Conservation (phyloP, 2,888 invertebrate genomes). For the Epistrophella euchroma region DNA sequence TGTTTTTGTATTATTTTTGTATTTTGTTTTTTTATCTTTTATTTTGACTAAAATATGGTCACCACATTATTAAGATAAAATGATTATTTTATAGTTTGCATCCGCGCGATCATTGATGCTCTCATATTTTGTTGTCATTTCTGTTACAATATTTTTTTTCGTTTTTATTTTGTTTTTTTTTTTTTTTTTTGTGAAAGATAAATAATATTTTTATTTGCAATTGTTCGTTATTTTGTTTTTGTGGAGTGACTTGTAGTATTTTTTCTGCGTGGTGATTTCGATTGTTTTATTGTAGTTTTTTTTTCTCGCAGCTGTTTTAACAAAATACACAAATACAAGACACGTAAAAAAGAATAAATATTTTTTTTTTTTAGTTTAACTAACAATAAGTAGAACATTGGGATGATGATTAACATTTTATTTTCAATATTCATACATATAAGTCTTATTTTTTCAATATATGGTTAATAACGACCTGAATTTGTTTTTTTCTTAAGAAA, state of each 20-base stretch:
- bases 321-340: background rate
- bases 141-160: background rate
- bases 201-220: constrained; percentile 3
- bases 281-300: background rate
- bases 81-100: background rate
- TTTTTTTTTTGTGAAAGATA: background rate
- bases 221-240: constrained; percentile 6
- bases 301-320: constrained; percentile 10
- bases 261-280: background rate
- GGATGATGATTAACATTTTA: too few relatives aligned
- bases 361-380: too few relatives aligned
- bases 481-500: too few relatives aligned
- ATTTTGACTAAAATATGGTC: background rate
- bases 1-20: background rate
- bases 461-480: too few relatives aligned
- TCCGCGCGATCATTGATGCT: constrained; percentile 6
- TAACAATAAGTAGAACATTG: too few relatives aligned
- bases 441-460: too few relatives aligned
- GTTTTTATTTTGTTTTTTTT: too few relatives aligned
- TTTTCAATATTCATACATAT: too few relatives aligned
- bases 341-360: too few relatives aligned
- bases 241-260: background rate
- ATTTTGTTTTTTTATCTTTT: background rate
- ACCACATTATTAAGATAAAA: background rate
- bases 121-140: constrained; percentile 4